Conservation (phyloP, 2,113 vertebrate genomes). For the Centropus bengalensis region DNA sequence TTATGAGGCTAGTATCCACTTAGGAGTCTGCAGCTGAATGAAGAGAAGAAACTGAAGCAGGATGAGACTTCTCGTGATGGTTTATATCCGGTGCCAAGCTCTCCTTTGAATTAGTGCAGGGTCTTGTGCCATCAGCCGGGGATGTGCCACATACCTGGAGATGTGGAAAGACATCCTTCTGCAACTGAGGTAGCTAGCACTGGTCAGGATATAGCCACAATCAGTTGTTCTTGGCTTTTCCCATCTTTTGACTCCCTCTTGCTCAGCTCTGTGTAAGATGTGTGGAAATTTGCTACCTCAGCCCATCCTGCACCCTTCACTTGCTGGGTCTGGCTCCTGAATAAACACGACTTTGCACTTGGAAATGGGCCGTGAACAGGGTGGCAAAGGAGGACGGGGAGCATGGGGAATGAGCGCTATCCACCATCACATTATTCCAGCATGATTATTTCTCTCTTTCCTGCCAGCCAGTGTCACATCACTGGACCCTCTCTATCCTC, state of each 20-base stretch:
- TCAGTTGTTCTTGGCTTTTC: not conserved
- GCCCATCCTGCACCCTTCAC: rapidly evolving
- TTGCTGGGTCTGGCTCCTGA: not conserved
- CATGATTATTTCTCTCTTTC: not conserved
- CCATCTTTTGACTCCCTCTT: not conserved
- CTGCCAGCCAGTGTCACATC: not conserved
- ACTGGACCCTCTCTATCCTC: rapidly evolving
- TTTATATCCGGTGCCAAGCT: not conserved
- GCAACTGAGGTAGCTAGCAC: rapidly evolving
- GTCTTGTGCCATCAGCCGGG: rapidly evolving
- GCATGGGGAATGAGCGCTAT: rapidly evolving
- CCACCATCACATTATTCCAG: rapidly evolving
- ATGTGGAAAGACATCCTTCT: not conserved
- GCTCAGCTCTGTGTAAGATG: rapidly evolving
- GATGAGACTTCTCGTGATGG: not conserved
- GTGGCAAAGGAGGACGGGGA: not conserved
- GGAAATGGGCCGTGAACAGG: not conserved
- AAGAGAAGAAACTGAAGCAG: conserved; percentile 6
- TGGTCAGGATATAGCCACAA: rapidly evolving
- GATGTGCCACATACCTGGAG: not conserved
- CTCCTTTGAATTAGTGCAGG: not conserved
- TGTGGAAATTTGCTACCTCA: not conserved
- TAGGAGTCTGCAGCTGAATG: not conserved
- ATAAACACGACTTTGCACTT: not conserved
- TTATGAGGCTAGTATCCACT: not conserved